These are phyloP conservation scores for Lymantria monacha DNA, from an alignment of 2,888 invertebrate genomes.

Conservation along the genomic window DNA sequence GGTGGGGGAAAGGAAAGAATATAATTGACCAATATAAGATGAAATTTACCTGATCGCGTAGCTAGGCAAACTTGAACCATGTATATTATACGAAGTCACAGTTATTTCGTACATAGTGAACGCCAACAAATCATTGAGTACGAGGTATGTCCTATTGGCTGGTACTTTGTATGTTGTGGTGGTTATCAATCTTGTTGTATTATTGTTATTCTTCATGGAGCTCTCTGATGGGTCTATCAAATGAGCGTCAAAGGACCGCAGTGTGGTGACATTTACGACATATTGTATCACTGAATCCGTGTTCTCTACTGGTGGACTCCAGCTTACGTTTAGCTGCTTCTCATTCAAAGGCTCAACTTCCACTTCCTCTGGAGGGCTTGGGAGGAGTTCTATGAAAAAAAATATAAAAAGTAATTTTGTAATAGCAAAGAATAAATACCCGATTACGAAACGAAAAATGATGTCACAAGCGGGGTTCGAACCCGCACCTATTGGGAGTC, in stretches of 20 bases:
- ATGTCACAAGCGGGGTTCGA: too few relatives aligned
- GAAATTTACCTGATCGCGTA: constrained; percentile 83
- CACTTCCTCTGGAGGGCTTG: constrained; percentile 88
- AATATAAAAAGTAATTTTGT: not conserved
- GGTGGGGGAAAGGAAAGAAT: too few relatives aligned
- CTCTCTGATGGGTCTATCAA: constrained; percentile 74
- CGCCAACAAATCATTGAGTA: constrained; percentile 85
- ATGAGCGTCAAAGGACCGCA: constrained; percentile 86
- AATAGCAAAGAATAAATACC: not conserved
- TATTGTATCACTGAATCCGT: constrained; percentile 85
- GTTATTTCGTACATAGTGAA: constrained; percentile 93
- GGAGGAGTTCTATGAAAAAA: constrained; percentile 84
- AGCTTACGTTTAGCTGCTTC: constrained; percentile 86
- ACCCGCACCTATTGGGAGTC: too few relatives aligned
- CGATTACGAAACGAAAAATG: too few relatives aligned
- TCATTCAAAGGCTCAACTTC: constrained; percentile 88
- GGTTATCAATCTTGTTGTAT: constrained; percentile 41
- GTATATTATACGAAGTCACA: constrained; percentile 87
- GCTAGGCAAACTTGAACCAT: constrained; percentile 90
- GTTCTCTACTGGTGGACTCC: constrained; percentile 86
- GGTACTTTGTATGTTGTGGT: constrained; percentile 80
- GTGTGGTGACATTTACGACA: constrained; percentile 86
- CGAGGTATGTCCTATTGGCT: constrained; percentile 80
- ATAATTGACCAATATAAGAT: too few relatives aligned
- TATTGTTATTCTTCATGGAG: constrained; percentile 50